A percentile compares a stretch with the other conserved stretches of the same genome.
These are phyloP conservation scores for Cherax quadricarinatus DNA, from an alignment of 1,140 invertebrate genomes.

Conservation along the genomic window DNA sequence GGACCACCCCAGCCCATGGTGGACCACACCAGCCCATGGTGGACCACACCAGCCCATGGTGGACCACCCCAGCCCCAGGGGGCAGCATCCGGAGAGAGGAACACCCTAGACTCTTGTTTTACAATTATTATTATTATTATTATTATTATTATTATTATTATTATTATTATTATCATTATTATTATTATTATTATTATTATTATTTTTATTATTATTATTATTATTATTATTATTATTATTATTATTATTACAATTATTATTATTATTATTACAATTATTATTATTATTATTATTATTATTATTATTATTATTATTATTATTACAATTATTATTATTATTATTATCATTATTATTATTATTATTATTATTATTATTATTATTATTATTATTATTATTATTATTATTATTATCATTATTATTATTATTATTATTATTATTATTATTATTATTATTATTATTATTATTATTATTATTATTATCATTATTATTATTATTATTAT, in stretches of 20 bases:
- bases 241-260: neutral
- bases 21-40: too few species aligned
- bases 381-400: neutral
- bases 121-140: neutral
- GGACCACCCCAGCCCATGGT: too few species aligned
- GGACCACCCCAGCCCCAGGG: too few species aligned
- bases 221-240: neutral
- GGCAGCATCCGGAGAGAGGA: too few species aligned
- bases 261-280: neutral
- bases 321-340: neutral
- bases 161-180: neutral
- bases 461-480: too few species aligned
- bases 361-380: neutral
- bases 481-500: too few species aligned
- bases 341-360: too few species aligned
- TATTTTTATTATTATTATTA: slow-evolving; percentile 10
- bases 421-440: too few species aligned
- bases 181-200: neutral
- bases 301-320: neutral
- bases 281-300: neutral
- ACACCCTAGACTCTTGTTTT: too few species aligned
- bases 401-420: too few species aligned
- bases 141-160: neutral
- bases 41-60: too few species aligned
- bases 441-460: too few species aligned